These are phyloP conservation scores for Oreonectes daqikongensis DNA, from an alignment of 2,797 vertebrate species.

Conservation along the genomic window DNA sequence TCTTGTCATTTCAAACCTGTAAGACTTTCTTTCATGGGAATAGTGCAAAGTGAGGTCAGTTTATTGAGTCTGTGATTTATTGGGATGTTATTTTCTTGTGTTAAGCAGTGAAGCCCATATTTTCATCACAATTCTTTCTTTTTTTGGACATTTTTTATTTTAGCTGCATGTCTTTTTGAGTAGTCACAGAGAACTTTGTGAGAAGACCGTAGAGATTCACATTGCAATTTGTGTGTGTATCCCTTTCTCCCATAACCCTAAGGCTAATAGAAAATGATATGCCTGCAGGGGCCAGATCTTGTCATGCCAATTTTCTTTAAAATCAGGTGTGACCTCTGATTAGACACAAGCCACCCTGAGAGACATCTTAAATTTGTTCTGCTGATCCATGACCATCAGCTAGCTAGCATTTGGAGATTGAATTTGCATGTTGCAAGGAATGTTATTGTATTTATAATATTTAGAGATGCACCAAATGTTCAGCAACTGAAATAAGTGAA, in stretches of 20 bases:
- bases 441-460: background rate
- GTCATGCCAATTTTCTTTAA: constrained; percentile 43
- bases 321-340: constrained; percentile 41
- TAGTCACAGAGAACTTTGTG: constrained; percentile 14
- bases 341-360: constrained; percentile 26
- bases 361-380: constrained; percentile 30
- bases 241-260: background rate
- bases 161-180: background rate
- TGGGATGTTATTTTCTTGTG: background rate
- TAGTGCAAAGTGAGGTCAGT: background rate
- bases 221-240: constrained; percentile 5
- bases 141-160: background rate
- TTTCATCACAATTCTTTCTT: background rate
- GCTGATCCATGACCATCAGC: constrained; percentile 7
- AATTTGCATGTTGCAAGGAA: constrained; percentile 26
- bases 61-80: background rate
- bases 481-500: too few relatives aligned
- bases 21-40: too few relatives aligned
- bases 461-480: too few relatives aligned
- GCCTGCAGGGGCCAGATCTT: constrained; percentile 14
- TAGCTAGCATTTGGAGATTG: constrained; percentile 19
- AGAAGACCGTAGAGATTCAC: background rate
- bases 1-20: too few relatives aligned
- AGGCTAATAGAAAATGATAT: constrained; percentile 24
- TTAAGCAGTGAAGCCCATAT: background rate